Percentiles rank a stretch among this genome's conserved stretches.
Conservation (phyloP, 2,113 vertebrate species). For the Melanotaenia duboulayi region DNA sequence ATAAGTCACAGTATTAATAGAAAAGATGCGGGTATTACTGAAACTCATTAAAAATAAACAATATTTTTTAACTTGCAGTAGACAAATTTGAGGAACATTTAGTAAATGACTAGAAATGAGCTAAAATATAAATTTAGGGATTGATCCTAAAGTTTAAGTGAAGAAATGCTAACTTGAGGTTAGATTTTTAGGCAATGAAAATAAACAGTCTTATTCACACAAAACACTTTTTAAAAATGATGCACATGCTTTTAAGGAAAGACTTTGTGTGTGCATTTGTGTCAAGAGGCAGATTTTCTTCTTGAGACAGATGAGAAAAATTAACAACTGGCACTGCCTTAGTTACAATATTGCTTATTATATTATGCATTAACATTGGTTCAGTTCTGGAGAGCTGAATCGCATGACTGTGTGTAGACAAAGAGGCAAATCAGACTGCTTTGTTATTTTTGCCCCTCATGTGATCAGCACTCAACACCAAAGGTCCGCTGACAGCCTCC, state of each 20-base stretch:
- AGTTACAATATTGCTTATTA: constrained; percentile 25
- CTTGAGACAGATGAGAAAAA: constrained; percentile 44
- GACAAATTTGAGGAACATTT: no score
- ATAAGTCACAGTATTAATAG: no score
- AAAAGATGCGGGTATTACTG: no score
- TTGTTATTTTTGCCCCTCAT: constrained; percentile 75
- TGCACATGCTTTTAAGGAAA: not conserved
- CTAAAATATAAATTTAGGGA: no score
- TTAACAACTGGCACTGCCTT: not conserved
- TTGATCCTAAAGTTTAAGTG: no score
- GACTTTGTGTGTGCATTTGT: not conserved
- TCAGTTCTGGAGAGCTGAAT: constrained; percentile 35
- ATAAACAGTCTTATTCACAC: no score
- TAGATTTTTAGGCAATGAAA: no score
- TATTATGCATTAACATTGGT: constrained; percentile 16
- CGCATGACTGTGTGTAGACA: constrained; percentile 48
- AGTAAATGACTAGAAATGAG: no score
- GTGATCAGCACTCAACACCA: constrained; percentile 71
- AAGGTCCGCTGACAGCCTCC: constrained; percentile 44
- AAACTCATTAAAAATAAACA: no score
- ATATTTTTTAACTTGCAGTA: no score
- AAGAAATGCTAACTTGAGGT: no score
- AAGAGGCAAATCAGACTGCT: constrained; percentile 55
- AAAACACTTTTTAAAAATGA: no score
- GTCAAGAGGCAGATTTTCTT: not conserved